phyloP scores from a whole-genome alignment of 2,113 vertebrate genomes.

The Argyrosomus japonicus region DNA sequence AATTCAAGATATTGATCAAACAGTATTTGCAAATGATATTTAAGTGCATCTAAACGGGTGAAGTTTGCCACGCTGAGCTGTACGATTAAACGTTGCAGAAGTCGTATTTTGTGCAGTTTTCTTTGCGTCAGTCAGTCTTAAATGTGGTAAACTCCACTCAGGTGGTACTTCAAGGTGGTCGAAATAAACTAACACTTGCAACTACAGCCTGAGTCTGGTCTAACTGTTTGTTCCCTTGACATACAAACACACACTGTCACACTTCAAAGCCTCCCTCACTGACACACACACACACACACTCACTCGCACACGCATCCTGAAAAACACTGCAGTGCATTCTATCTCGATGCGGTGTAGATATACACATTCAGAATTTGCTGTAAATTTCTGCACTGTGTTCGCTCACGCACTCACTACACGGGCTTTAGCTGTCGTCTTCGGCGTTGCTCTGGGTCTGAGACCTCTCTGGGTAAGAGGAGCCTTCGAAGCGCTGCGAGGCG shows the following conservation, averaged over 20 bases:
- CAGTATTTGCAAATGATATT: conserved; percentile 40
- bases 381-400: conserved; percentile 9
- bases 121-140: not conserved
- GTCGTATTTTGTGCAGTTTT: conserved; percentile 13
- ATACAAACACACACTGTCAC: conserved; percentile 4
- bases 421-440: conserved; percentile 68
- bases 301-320: conserved; percentile 12
- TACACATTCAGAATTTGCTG: conserved; percentile 53
- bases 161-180: conserved; percentile 32
- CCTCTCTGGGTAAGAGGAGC: conserved; percentile 84
- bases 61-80: conserved; percentile 24
- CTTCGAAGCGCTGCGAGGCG: conserved; percentile 92
- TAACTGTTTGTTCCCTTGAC: conserved; percentile 28
- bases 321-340: conserved; percentile 35
- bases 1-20: conserved; percentile 13
- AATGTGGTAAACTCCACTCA: conserved; percentile 45
- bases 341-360: conserved; percentile 24
- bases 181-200: conserved; percentile 42
- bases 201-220: conserved; percentile 15
- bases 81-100: not conserved
- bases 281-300: conserved; percentile 8
- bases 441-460: conserved; percentile 41
- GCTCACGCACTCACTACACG: conserved; percentile 25
- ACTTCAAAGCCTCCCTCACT: conserved; percentile 2
- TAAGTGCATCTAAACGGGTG: conserved; percentile 45